Evolutionary conservation across 2,113 vertebrate species (phyloP).

Genomic region (Ctenomys sociabilis): DNA sequence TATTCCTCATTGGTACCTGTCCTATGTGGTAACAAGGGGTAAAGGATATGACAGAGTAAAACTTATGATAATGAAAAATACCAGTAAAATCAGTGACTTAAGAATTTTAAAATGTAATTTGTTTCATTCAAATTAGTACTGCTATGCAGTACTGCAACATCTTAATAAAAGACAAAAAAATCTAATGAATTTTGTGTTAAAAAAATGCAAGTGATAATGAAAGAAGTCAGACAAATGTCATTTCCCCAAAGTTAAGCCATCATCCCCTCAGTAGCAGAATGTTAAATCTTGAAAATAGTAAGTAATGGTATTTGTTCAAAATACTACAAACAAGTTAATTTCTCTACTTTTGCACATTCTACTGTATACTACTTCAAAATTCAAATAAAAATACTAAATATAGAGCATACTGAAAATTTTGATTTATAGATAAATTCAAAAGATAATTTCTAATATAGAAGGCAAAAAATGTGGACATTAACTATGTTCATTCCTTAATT

Average conservation of each 20-base stretch:
- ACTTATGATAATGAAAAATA: not conserved
- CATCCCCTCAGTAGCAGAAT: not conserved
- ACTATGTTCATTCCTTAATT: conserved; percentile 25
- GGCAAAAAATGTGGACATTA: conserved; percentile 34
- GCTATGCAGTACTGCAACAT: conserved; percentile 43
- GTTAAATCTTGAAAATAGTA: not conserved
- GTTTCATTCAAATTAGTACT: conserved; percentile 58
- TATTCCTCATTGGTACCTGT: conserved; percentile 35
- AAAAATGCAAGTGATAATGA: conserved; percentile 62
- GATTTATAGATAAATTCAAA: conserved; percentile 56
- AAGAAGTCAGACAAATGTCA: conserved; percentile 56
- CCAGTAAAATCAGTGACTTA: not conserved
- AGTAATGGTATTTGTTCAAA: conserved; percentile 28
- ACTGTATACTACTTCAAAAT: conserved; percentile 53
- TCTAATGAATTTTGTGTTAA: conserved; percentile 19
- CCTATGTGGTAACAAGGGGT: not conserved
- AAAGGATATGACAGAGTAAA: conserved; percentile 4
- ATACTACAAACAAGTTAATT: conserved; percentile 47
- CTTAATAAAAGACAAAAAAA: conserved; percentile 68
- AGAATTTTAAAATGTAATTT: conserved; percentile 21
- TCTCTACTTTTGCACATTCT: conserved; percentile 44
- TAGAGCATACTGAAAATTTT: conserved; percentile 3
- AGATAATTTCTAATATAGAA: conserved; percentile 31
- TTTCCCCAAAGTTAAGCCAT: conserved; percentile 54
- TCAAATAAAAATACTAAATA: conserved; percentile 60